Evolutionary conservation across 2,113 vertebrate genomes (phyloP).

Genomic region (Microcebus tavaratra): DNA sequence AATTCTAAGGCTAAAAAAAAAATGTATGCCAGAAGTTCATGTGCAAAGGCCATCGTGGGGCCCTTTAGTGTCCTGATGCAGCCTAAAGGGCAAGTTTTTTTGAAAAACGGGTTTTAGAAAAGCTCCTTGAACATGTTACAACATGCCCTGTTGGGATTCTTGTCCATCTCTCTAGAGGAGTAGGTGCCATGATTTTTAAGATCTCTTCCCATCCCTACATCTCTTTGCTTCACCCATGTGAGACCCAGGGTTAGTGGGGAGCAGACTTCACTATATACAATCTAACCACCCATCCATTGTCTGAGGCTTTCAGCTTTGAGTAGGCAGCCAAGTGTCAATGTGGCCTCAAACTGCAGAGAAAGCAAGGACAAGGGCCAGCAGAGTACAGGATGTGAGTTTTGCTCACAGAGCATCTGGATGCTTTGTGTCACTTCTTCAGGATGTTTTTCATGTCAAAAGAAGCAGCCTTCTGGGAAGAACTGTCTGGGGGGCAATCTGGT

Average conservation of each 20-base stretch:
- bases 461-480: background rate
- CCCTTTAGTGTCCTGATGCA: background rate
- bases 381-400: background rate
- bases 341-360: background rate
- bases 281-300: background rate
- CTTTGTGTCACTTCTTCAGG: background rate
- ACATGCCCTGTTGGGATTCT: background rate
- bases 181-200: background rate
- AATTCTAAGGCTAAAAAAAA: background rate
- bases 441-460: background rate
- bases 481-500: background rate
- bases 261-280: background rate
- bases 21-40: background rate
- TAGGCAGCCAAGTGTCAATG: background rate
- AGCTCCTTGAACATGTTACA: background rate
- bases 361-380: background rate
- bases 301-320: background rate
- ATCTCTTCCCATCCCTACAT: background rate
- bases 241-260: background rate
- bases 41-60: background rate
- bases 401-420: background rate
- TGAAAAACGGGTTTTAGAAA: constrained; percentile 14
- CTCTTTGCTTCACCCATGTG: background rate
- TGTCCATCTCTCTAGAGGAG: background rate
- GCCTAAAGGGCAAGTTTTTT: background rate